These are phyloP conservation scores for Argentina silus DNA, from an alignment of 2,797 vertebrate genomes.

Conservation along the genomic window DNA sequence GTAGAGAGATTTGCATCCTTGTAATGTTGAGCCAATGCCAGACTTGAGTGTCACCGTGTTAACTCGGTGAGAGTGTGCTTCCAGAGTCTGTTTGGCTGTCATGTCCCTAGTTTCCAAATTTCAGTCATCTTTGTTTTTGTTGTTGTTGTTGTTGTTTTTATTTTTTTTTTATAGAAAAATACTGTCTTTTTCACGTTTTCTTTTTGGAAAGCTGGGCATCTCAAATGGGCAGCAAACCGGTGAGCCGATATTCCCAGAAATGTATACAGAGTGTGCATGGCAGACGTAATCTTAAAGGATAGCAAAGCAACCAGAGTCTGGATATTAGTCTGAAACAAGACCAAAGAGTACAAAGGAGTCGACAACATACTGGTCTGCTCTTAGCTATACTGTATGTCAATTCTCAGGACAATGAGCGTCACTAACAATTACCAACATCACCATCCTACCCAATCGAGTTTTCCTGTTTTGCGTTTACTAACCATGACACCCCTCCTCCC, in stretches of 20 bases:
- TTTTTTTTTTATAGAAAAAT: slow-evolving; percentile 38
- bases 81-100: slow-evolving; percentile 69
- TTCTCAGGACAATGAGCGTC: slow-evolving; percentile 60
- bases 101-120: slow-evolving; percentile 42
- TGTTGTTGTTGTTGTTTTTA: not conserved
- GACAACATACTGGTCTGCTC: slow-evolving; percentile 43
- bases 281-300: slow-evolving; percentile 55
- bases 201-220: slow-evolving; percentile 61
- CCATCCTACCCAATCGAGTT: slow-evolving; percentile 48
- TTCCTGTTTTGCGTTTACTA: slow-evolving; percentile 43
- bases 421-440: slow-evolving; percentile 55
- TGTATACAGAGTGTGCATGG: slow-evolving; percentile 47
- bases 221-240: slow-evolving; percentile 63
- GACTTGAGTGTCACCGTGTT: slow-evolving; percentile 78
- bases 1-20: slow-evolving; percentile 68
- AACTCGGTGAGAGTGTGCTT: slow-evolving; percentile 80
- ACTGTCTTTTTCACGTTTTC: slow-evolving; percentile 48
- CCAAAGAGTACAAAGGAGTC: slow-evolving; percentile 59
- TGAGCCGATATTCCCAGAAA: slow-evolving; percentile 48
- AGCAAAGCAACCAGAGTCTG: slow-evolving; percentile 58
- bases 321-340: slow-evolving; percentile 59
- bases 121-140: slow-evolving; percentile 1
- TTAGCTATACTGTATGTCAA: slow-evolving; percentile 49
- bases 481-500: slow-evolving; percentile 26
- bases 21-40: slow-evolving; percentile 67